Evolutionary conservation across 2,797 vertebrate genomes (phyloP).

Genomic region (Tachyglossus aculeatus): DNA sequence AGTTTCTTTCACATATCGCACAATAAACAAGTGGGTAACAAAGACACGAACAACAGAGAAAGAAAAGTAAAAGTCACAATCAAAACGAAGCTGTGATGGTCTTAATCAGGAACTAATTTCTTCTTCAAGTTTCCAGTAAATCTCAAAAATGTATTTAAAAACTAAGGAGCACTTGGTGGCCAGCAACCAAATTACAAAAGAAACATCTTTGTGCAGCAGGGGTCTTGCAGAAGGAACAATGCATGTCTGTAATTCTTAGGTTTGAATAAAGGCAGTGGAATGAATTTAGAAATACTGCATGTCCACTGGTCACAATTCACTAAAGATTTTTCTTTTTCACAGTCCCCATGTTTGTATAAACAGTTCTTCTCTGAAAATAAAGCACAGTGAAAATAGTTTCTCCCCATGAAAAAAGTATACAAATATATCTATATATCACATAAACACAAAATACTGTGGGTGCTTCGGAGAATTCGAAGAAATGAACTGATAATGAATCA

Average conservation of each 20-base stretch:
- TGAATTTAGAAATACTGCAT: constrained; percentile 65
- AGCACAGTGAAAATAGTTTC: constrained; percentile 64
- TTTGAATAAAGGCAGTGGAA: constrained; percentile 72
- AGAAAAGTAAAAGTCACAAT: constrained; percentile 49
- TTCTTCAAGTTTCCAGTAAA: constrained; percentile 73
- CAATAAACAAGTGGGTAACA: constrained; percentile 72
- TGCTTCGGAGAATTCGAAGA: constrained; percentile 25
- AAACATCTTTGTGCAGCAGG: constrained; percentile 59
- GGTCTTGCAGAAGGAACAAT: constrained; percentile 56
- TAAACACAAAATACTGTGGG: constrained; percentile 2
- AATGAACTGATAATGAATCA: constrained; percentile 29
- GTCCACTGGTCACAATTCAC: constrained; percentile 62
- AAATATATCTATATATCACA: constrained; percentile 34
- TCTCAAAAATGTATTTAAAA: constrained; percentile 67
- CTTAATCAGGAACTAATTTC: constrained; percentile 64
- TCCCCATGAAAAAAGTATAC: constrained; percentile 35
- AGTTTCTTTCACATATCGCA: constrained; percentile 67
- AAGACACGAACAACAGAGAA: constrained; percentile 62
- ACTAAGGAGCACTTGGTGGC: constrained; percentile 77
- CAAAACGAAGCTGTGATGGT: constrained; percentile 22
- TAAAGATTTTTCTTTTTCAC: constrained; percentile 67
- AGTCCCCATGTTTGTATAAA: constrained; percentile 62
- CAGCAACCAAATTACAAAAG: constrained; percentile 68
- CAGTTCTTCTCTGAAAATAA: constrained; percentile 73
- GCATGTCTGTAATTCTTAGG: constrained; percentile 57